Percentiles rank a stretch among this genome's conserved stretches.
Evolutionary conservation across 2,888 invertebrate genomes (phyloP).

Genomic region (Melanchra persicariae): DNA sequence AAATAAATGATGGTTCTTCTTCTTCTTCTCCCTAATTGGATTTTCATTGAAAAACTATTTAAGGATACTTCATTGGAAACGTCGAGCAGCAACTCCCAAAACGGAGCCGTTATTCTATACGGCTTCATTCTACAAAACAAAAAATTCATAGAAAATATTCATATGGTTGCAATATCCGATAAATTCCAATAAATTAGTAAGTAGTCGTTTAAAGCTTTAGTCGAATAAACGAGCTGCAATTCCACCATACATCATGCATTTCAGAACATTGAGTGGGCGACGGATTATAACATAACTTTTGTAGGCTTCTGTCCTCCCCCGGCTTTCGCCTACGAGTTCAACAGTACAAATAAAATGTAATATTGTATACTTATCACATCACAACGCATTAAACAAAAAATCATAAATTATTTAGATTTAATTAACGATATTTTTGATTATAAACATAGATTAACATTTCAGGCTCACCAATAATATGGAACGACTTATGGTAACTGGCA

Average conservation of each 20-base stretch:
- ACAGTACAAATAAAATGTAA: background rate
- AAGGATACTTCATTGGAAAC: conserved; percentile 4
- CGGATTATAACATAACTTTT: background rate
- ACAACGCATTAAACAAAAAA: background rate
- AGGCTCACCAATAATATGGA: no score
- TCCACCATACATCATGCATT: background rate
- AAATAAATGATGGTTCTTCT: conserved; percentile 16
- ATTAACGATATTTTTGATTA: background rate
- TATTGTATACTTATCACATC: background rate
- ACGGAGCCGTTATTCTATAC: background rate
- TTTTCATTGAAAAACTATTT: conserved; percentile 35
- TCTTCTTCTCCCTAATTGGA: conserved; percentile 45
- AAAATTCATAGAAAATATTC: background rate
- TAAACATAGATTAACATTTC: background rate
- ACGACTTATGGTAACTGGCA: no score
- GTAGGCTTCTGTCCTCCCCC: background rate
- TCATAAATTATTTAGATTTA: background rate
- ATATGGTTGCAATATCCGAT: background rate
- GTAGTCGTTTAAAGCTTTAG: background rate
- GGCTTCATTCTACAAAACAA: conserved; percentile 20
- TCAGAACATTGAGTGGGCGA: background rate
- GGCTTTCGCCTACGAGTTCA: conserved; percentile 24
- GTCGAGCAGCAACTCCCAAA: background rate
- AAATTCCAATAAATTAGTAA: conserved; percentile 11
- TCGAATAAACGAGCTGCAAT: background rate